Base-by-base conservation (phyloP, 1,140 invertebrate genomes). In the Trichonephila clavata region DNA sequence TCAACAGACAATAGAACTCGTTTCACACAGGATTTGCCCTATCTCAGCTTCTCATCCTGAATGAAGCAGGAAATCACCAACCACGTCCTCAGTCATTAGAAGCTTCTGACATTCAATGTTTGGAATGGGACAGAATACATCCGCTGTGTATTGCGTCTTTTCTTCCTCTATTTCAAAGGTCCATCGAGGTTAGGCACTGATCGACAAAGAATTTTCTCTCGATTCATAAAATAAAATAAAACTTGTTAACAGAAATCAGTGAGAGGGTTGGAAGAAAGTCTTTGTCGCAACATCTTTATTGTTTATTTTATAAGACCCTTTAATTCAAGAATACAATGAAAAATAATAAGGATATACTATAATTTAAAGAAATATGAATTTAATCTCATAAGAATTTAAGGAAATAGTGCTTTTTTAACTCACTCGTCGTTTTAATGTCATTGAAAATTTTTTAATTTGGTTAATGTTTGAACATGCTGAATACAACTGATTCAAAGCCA, bases 31-130 rank as follows among this genome's bases (percentile, higher is more conserved):
- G 43, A 84, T 50, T 27, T 43, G 24, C 43, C 39, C 43, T n/a
- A 50, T 57, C 57, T 14, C 6, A 5, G 81, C n/a, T 84, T 84
- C 81, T 84, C 81, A 84, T 84, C 81, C 81, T 84, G 43, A 84
- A 84, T n/a, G 43, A 84, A 24, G 81, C 81, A 84, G 81, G 81
- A 84, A 84, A 84, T 84, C 81, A 24, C 81, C 81, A 77, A 39
- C 68, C 24, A 77, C 68, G 68, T 77, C 68, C 68, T 77, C 68
- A n/a, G 81, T 84, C 81, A 84, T 84, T 84, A 84, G 81, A 57
- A 84, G 81, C 81, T 59, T n/a, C 50, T 59, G 81, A n/a, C 57
- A 77, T 84, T 84, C 81, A 57, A 84, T 21, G 43, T 84, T 77
- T 57, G 4, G 43, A 84, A 14, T 77, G 24, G 71, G 50, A 77